Evolutionary conservation across 2,888 invertebrate genomes (phyloP).

Genomic region (Rhamnusium bicolor): DNA sequence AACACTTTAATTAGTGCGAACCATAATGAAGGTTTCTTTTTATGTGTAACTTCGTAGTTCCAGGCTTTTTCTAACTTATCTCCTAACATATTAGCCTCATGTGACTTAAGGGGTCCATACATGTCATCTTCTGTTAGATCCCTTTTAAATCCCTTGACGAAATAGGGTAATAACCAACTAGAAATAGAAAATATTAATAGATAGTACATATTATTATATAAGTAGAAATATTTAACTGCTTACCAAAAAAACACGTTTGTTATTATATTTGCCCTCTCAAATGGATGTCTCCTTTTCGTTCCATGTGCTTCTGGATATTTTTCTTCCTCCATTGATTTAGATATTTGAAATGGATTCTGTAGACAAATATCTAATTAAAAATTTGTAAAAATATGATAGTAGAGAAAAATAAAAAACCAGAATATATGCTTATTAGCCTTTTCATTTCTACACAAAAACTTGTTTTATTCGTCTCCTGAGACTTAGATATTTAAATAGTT

Average conservation of each 20-base stretch:
- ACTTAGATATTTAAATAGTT: too few relatives aligned
- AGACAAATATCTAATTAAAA: background rate
- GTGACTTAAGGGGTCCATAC: conserved; percentile 69
- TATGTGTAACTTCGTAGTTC: conserved; percentile 53
- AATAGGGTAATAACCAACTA: conserved; percentile 72
- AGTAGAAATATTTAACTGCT: too few relatives aligned
- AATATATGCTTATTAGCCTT: too few relatives aligned
- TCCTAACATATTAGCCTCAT: conserved; percentile 68
- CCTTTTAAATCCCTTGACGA: conserved; percentile 69
- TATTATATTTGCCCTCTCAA: background rate
- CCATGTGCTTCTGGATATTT: background rate
- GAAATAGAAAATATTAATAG: conserved; percentile 66
- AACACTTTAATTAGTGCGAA: conserved; percentile 58
- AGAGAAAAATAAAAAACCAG: too few relatives aligned
- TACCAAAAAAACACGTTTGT: background rate
- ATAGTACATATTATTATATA: too few relatives aligned
- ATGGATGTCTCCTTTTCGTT: background rate
- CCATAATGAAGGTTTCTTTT: conserved; percentile 57
- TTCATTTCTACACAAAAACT: too few relatives aligned
- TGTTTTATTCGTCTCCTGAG: too few relatives aligned
- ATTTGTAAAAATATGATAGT: too few relatives aligned
- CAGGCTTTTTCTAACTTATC: conserved; percentile 65
- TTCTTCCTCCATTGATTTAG: background rate
- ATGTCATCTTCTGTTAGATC: conserved; percentile 72
- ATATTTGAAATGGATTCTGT: background rate